A percentile compares a stretch with the other conserved stretches of the same genome.
These are phyloP conservation scores for Cheilosia variabilis DNA, from an alignment of 2,888 invertebrate genomes.

Conservation along the genomic window DNA sequence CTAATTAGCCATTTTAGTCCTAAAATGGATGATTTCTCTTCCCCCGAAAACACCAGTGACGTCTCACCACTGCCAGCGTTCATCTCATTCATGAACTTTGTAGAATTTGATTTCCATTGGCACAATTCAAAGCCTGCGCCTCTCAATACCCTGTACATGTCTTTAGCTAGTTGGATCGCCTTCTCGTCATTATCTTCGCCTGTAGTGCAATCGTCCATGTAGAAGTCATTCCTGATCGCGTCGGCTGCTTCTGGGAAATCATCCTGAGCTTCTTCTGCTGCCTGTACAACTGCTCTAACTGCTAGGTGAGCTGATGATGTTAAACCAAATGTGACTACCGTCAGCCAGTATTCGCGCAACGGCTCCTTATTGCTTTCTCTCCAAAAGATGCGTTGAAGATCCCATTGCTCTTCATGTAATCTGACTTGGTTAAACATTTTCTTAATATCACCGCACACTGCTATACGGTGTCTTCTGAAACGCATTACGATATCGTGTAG, in stretches of 20 bases:
- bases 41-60: too few species aligned
- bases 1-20: too few species aligned
- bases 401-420: neutral
- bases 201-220: constrained; percentile 49
- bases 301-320: constrained; percentile 43
- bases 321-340: constrained; percentile 41
- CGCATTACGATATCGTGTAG: constrained; percentile 20
- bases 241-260: constrained; percentile 20
- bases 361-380: too few species aligned
- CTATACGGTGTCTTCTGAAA: constrained; percentile 19
- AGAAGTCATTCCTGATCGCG: constrained; percentile 38
- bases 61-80: too few species aligned
- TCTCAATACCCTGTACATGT: too few species aligned
- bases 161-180: too few species aligned
- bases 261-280: constrained; percentile 12
- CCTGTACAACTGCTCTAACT: constrained; percentile 20
- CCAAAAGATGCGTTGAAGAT: too few species aligned
- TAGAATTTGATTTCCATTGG: too few species aligned
- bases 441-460: constrained; percentile 18
- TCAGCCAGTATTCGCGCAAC: constrained; percentile 38
- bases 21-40: too few species aligned
- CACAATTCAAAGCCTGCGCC: too few species aligned
- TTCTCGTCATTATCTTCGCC: constrained; percentile 7
- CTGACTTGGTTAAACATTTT: constrained; percentile 43
- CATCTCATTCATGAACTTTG: too few species aligned